phyloP scores from a whole-genome alignment of 2,797 vertebrate genomes.

The Gymnoscopelus microlampas region DNA sequence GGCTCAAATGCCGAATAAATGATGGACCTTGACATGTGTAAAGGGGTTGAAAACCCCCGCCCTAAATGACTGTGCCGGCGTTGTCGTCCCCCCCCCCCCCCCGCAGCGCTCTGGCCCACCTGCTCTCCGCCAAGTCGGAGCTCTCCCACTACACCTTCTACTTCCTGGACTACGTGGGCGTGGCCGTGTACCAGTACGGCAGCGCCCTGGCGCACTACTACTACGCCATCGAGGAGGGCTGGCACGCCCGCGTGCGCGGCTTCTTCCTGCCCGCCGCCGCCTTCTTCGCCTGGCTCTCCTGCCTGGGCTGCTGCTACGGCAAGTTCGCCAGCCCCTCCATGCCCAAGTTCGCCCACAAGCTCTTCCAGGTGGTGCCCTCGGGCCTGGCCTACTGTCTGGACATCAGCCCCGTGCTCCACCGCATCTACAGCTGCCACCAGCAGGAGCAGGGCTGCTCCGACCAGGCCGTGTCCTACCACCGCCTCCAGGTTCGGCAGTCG shows the following conservation, averaged over 20 bases:
- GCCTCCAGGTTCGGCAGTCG: constrained; percentile 84
- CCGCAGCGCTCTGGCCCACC: constrained; percentile 89
- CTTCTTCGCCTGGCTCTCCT: constrained; percentile 92
- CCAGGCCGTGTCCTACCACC: constrained; percentile 87
- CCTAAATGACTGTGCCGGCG: no score
- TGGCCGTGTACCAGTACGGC: constrained; percentile 93
- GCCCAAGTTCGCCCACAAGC: constrained; percentile 79
- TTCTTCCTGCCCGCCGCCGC: constrained; percentile 87
- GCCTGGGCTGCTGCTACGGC: constrained; percentile 92
- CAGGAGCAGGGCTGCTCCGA: constrained; percentile 77
- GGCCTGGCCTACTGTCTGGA: constrained; percentile 91
- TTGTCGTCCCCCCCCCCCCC: no score
- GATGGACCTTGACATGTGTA: no score
- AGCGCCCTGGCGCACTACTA: constrained; percentile 93
- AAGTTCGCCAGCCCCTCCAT: constrained; percentile 85
- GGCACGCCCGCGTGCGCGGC: constrained; percentile 83
- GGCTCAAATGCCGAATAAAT: no score
- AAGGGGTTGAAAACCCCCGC: no score
- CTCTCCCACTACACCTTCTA: constrained; percentile 96
- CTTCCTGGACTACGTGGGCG: constrained; percentile 96
- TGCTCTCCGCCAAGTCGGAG: constrained; percentile 94
- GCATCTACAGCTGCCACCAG: constrained; percentile 85
- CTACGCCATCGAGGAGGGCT: constrained; percentile 88
- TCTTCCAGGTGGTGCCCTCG: constrained; percentile 93
- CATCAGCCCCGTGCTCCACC: constrained; percentile 93